Evolutionary conservation across 1,140 invertebrate species (phyloP).

Genomic region (Drosophila micromelanica): DNA sequence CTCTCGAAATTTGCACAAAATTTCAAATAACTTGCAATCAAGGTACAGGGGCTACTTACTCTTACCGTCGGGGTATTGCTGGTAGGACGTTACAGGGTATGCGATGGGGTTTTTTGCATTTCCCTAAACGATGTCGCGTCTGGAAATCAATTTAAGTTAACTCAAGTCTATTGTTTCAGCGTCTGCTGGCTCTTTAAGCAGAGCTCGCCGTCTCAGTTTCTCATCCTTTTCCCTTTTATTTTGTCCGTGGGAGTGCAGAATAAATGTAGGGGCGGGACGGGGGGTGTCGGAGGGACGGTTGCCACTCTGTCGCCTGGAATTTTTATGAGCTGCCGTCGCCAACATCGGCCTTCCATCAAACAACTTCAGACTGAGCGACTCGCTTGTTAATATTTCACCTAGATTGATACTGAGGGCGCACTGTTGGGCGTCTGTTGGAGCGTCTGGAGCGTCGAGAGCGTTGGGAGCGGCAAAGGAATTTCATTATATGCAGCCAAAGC

Average conservation of each 20-base stretch:
- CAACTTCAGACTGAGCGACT: slow-evolving; percentile 52
- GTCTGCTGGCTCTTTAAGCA: slow-evolving; percentile 59
- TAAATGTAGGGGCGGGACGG: neutral
- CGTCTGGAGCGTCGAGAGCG: slow-evolving; percentile 16
- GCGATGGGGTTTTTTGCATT: slow-evolving; percentile 45
- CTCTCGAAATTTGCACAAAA: slow-evolving; percentile 71
- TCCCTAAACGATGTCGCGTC: slow-evolving; percentile 60
- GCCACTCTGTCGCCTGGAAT: slow-evolving; percentile 56
- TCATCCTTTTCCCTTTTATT: slow-evolving; percentile 4
- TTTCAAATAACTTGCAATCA: slow-evolving; percentile 82
- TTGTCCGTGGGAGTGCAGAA: neutral
- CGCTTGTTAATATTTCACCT: slow-evolving; percentile 80
- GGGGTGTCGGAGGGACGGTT: neutral
- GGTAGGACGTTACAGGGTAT: neutral
- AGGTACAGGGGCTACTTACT: slow-evolving; percentile 56
- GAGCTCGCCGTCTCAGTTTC: neutral
- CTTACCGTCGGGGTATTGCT: slow-evolving; percentile 7
- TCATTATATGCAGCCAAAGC: slow-evolving; percentile 75
- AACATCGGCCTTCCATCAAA: slow-evolving; percentile 48
- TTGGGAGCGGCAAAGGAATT: slow-evolving; percentile 62
- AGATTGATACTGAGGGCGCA: slow-evolving; percentile 64
- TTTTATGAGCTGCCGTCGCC: slow-evolving; percentile 71
- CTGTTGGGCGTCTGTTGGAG: neutral
- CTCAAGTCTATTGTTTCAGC: slow-evolving; percentile 79
- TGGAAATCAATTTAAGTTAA: slow-evolving; percentile 82